Base-by-base conservation (phyloP, 1,140 invertebrate genomes). In the Drosophila repleta region DNA sequence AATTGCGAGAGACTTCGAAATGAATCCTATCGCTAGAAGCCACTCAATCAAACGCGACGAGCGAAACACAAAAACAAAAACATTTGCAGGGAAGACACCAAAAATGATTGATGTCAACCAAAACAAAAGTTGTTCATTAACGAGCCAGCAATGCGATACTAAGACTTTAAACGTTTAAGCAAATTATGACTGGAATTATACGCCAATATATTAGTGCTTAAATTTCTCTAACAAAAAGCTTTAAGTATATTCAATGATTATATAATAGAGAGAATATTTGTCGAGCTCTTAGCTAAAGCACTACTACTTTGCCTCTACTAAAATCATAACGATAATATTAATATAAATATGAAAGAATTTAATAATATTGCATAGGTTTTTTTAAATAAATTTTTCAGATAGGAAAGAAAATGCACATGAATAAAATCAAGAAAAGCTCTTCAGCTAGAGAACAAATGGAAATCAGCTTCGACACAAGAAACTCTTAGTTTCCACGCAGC, bases 61-160 rank as follows among this genome's bases (percentile, higher is more conserved):
- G 13, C 46, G 48, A 65, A 55, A 4, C 3, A 24, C 24, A 26
- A 26, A 4, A 26, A 26, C 24, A 26, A 26, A 1, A 3, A 26
- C 24, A 29, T 7, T 39, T 43, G 55, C 60, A 37, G 45, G 49
- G 15, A 51, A 52, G 26, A 21, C 46, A 53, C 35, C 53, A 52
- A 37, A 37, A 51, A 66, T 71, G 68, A 71, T 66, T 58, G 62
- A 66, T 71, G 68, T 71, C 68, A 65, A 48, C 21, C 51, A 29
- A 52, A 24, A 35, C 32, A 11, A n/a, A 49, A 51, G 55, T 56
- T 56, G 20, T 35, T 66, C 24, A 52, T 69, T 63, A 46, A 63
- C 63, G 21, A 63, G 32, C 35, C 37, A 15, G 20, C 10, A 35
- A 60, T n/a, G 21, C 58, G 21, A 49, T 60, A n/a, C 21, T 17